A percentile compares a stretch with the other conserved stretches of the same genome.
phyloP scores from a whole-genome alignment of 1,140 invertebrate species.

The Drosophila mauritiana region DNA sequence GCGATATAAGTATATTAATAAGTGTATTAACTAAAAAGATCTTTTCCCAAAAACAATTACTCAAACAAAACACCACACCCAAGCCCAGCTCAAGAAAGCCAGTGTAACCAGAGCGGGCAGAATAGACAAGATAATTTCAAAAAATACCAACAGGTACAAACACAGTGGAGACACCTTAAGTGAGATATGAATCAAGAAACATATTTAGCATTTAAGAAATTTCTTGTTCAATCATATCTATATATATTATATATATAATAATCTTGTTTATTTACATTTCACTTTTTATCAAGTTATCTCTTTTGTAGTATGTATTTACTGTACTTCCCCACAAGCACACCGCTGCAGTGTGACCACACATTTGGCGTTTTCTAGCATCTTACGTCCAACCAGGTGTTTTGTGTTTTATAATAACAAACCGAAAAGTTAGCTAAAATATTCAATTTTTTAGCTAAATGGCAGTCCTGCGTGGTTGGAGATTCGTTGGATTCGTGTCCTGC shows the following conservation, averaged over 20 bases:
- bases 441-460: constrained; percentile 67
- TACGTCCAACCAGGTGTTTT: constrained; percentile 50
- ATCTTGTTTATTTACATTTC: background rate
- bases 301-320: background rate
- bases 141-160: constrained; percentile 27
- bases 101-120: constrained; percentile 1
- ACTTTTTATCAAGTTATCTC: background rate
- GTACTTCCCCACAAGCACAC: background rate
- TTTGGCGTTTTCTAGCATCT: constrained; percentile 44
- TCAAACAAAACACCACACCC: constrained; percentile 53
- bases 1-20: background rate
- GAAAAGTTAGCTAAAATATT: constrained; percentile 1
- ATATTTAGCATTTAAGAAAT: background rate
- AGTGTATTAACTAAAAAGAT: constrained; percentile 20
- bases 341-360: background rate
- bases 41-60: constrained; percentile 25
- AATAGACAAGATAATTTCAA: background rate
- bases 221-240: too few relatives aligned
- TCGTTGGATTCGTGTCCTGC: constrained; percentile 86
- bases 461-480: constrained; percentile 87
- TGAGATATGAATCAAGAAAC: background rate
- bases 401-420: constrained; percentile 57
- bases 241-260: background rate
- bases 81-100: constrained; percentile 41
- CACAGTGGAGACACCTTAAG: background rate